phyloP scores from a whole-genome alignment of 2,797 vertebrate species.

The Rhinella marina region DNA sequence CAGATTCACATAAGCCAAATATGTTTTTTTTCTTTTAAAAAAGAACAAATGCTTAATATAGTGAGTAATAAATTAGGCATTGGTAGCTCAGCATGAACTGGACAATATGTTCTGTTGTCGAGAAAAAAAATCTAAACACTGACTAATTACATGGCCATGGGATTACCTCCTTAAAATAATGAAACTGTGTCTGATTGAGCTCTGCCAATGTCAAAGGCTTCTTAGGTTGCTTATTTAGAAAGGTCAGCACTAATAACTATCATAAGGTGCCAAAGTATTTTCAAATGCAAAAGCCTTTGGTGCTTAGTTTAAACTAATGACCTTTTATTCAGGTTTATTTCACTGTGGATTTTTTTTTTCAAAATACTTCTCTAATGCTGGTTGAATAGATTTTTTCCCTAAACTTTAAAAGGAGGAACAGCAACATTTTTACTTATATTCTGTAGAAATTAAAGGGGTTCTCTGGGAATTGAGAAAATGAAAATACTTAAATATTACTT shows the following conservation, averaged over 20 bases:
- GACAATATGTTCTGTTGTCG: constrained; percentile 34
- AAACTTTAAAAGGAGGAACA: not conserved
- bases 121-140: constrained; percentile 26
- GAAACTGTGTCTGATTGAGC: constrained; percentile 21
- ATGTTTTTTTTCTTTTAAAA: constrained; percentile 23
- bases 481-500: too few species aligned
- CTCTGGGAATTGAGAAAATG: too few species aligned
- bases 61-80: constrained; percentile 4
- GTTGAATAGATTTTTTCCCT: not conserved
- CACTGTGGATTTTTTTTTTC: not conserved
- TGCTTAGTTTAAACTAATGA: constrained; percentile 14
- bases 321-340: constrained; percentile 2
- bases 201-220: constrained; percentile 22
- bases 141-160: constrained; percentile 34
- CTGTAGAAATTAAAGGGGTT: too few species aligned
- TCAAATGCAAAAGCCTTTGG: constrained; percentile 27
- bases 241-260: constrained; percentile 51
- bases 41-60: not conserved
- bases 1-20: not conserved
- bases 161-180: constrained; percentile 28
- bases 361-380: not conserved
- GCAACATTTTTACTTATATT: not conserved
- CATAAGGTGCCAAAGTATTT: constrained; percentile 22
- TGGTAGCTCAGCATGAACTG: constrained; percentile 13
- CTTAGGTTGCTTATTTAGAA: constrained; percentile 30